Evolutionary conservation across 2,888 invertebrate species (phyloP).

Genomic region (Copidosoma aretas): DNA sequence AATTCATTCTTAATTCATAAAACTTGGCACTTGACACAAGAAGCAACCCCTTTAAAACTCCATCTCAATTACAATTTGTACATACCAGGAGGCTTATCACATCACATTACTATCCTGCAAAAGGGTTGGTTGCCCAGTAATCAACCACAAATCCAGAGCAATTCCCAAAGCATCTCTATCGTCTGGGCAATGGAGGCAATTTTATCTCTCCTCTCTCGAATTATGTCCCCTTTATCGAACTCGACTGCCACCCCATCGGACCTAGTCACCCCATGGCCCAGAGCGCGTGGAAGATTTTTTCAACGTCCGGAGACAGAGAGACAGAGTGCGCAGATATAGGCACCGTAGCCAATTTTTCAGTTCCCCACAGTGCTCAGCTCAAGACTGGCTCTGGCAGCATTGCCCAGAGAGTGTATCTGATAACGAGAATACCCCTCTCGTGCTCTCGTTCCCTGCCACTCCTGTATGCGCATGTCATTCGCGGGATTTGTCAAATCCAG

Average conservation of each 20-base stretch:
- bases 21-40: too few relatives aligned
- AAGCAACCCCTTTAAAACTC: too few relatives aligned
- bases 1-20: too few relatives aligned
- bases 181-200: slow-evolving; percentile 24
- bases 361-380: not conserved
- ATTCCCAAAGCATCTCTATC: slow-evolving; percentile 12
- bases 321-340: too few relatives aligned
- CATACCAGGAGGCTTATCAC: not conserved
- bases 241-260: not conserved
- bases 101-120: not conserved
- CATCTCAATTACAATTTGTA: not conserved
- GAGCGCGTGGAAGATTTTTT: slow-evolving; percentile 21
- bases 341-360: slow-evolving; percentile 25
- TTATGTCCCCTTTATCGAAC: slow-evolving; percentile 6
- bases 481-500: slow-evolving; percentile 7
- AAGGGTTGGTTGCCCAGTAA: slow-evolving; percentile 15
- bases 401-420: slow-evolving; percentile 1
- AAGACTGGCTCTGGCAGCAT: not conserved
- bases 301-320: slow-evolving; percentile 6
- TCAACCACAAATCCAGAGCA: slow-evolving; percentile 25
- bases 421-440: slow-evolving; percentile 12
- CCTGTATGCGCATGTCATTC: not conserved
- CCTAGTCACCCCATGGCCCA: not conserved
- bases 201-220: slow-evolving; percentile 19
- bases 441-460: not conserved